Base-by-base conservation (phyloP, 2,888 invertebrate genomes). In the Zygogramma bicolorata region DNA sequence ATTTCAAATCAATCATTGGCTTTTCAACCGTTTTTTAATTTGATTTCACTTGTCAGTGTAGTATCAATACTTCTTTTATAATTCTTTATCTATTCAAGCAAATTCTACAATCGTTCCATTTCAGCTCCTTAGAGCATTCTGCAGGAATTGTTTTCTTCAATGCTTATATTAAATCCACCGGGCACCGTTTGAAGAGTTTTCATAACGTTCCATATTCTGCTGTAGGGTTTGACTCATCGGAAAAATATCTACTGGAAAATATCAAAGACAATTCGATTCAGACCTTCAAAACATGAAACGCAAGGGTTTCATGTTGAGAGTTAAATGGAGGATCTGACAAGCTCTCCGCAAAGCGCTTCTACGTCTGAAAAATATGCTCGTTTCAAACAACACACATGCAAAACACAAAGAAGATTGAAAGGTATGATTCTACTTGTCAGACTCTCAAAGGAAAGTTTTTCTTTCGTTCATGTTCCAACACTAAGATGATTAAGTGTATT, bases 401-500 rank as follows among this genome's bases (percentile, higher is more conserved):
- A 73, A 66, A 53, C 69, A 73, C 66, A 73, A 69, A 65, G 69
- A 61, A 73, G 66, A 69, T 59, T 65, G 57, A 25, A 66, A 57
- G 72, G 65, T 73, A 68, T 73, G 72, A 72, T 72, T 72, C 57
- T 68, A 65, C 68, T 68, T 68, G 69, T 62, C 62, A 66, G 49
- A 62, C 46, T 53, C 34, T 73, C 62, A 69, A 69, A 72, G 49
- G 25, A 69, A 49, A 66, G 68, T 69, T 66, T 66, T 62, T 69
- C 73, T 66, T 49, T 69, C 62, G 57, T 58, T 34, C 57, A 73
- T 73, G 66, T 46, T 62, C 58, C 65, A 57, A 69, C 46, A 69
- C 69, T 69, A 69, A 73, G 69, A 73, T 73, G 73, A 73, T 73
- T 73, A 66, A 69, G 73, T 69, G 46, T 67, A 65, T 69, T 65